phyloP scores from a whole-genome alignment of 2,888 invertebrate species.

The Norana najaformis region DNA sequence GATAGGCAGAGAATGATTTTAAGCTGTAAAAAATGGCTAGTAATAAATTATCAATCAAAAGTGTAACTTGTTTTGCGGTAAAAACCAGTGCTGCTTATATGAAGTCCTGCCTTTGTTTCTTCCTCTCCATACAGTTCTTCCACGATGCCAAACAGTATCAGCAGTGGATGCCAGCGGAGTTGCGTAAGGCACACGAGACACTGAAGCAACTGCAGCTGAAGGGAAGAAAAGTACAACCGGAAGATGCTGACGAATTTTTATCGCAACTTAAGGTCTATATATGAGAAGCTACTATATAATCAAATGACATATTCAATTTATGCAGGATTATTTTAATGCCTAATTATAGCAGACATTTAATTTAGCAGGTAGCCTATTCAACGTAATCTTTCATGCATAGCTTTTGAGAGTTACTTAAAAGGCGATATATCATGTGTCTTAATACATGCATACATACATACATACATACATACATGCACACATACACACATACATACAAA shows the following conservation, averaged over 20 bases:
- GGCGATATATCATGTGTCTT: background rate
- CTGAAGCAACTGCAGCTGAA: background rate
- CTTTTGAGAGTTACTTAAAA: background rate
- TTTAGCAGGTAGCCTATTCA: too few species aligned
- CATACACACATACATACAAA: too few species aligned
- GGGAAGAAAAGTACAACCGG: background rate
- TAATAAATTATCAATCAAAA: too few species aligned
- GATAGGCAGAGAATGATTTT: too few species aligned
- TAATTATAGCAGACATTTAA: background rate
- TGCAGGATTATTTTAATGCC: too few species aligned
- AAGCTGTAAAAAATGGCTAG: too few species aligned
- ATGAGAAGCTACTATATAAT: background rate
- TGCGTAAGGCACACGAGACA: slow-evolving; percentile 47
- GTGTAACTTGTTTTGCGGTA: too few species aligned
- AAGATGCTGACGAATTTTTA: slow-evolving; percentile 1
- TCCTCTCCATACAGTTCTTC: slow-evolving; percentile 55
- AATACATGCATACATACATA: too few species aligned
- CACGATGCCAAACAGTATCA: slow-evolving; percentile 57
- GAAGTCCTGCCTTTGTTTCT: too few species aligned
- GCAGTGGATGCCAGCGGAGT: slow-evolving; percentile 56
- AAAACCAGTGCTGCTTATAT: too few species aligned
- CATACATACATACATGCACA: too few species aligned
- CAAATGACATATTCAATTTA: background rate
- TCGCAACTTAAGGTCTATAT: background rate
- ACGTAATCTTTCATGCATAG: background rate